These are phyloP conservation scores for Drosophila bipectinata DNA, from an alignment of 1,140 invertebrate genomes.

Conservation along the genomic window DNA sequence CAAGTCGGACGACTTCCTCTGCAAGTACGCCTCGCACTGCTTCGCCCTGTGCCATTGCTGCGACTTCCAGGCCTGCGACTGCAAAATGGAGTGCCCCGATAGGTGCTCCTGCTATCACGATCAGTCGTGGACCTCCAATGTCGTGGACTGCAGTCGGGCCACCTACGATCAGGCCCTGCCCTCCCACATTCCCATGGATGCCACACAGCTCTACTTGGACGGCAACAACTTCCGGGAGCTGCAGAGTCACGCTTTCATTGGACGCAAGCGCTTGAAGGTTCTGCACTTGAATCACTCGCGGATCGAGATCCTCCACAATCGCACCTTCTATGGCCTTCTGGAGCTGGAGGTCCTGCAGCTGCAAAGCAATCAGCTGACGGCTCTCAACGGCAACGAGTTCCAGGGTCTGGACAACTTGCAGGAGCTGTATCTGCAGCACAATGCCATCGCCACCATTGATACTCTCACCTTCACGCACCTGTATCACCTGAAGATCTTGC, in stretches of 20 bases:
- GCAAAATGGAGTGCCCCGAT: slow-evolving; percentile 96
- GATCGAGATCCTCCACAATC: slow-evolving; percentile 93
- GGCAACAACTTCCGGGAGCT: slow-evolving; percentile 92
- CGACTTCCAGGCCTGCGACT: slow-evolving; percentile 97
- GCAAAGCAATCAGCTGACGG: slow-evolving; percentile 90
- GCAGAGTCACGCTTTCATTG: slow-evolving; percentile 95
- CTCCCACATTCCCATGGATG: slow-evolving; percentile 95
- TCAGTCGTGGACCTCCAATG: slow-evolving; percentile 95
- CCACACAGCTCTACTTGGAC: slow-evolving; percentile 94
- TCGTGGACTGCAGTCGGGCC: slow-evolving; percentile 93
- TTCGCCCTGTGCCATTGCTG: slow-evolving; percentile 96
- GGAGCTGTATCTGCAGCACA: slow-evolving; percentile 94
- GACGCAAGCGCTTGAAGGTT: slow-evolving; percentile 92
- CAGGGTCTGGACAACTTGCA: slow-evolving; percentile 89
- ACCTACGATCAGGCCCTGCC: slow-evolving; percentile 90
- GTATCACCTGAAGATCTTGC: slow-evolving; percentile 88
- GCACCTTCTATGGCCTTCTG: slow-evolving; percentile 94
- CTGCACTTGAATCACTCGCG: slow-evolving; percentile 94
- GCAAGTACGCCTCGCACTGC: slow-evolving; percentile 95
- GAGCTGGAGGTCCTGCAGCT: slow-evolving; percentile 92
- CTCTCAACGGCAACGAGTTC: slow-evolving; percentile 93
- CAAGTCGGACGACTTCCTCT: slow-evolving; percentile 94
- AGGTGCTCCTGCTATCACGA: slow-evolving; percentile 97
- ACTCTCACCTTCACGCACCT: slow-evolving; percentile 92
- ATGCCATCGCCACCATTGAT: slow-evolving; percentile 89